A percentile compares a stretch with the other conserved stretches of the same genome.
These are phyloP conservation scores for Prionace glauca DNA, from an alignment of 2,797 vertebrate genomes.

Conservation along the genomic window DNA sequence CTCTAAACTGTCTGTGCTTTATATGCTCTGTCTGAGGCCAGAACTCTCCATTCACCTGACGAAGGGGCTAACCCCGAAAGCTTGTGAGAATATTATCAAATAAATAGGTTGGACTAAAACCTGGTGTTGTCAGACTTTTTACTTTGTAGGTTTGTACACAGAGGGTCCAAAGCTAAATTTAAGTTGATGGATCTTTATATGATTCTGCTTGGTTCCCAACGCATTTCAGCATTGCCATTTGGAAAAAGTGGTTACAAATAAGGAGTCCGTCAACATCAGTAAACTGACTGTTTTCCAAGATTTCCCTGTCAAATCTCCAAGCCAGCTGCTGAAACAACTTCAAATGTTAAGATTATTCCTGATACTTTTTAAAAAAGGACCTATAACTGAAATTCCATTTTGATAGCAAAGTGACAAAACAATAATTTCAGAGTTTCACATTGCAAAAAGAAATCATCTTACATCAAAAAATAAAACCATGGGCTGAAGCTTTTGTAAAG, in stretches of 20 bases:
- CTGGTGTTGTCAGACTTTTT: too few relatives aligned
- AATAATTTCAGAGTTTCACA: not conserved
- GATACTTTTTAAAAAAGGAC: not conserved
- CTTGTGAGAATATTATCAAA: too few relatives aligned
- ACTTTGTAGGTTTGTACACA: too few relatives aligned
- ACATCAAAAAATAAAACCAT: not conserved
- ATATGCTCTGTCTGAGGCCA: too few relatives aligned
- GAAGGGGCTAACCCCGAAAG: too few relatives aligned
- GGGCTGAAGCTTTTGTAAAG: too few relatives aligned
- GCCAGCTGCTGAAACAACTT: not conserved
- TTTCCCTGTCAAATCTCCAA: not conserved
- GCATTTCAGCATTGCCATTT: not conserved
- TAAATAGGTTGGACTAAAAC: too few relatives aligned
- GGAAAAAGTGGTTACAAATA: not conserved
- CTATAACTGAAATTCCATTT: not conserved
- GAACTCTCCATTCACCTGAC: too few relatives aligned
- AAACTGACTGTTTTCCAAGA: not conserved
- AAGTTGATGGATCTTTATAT: not conserved
- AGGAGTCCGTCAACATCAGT: not conserved
- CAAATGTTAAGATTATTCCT: not conserved
- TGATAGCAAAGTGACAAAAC: not conserved
- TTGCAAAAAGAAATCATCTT: not conserved
- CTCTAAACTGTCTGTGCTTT: too few relatives aligned
- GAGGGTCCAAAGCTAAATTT: not conserved
- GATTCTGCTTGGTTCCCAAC: not conserved